Evolutionary conservation across 2,113 vertebrate species (phyloP).

Genomic region (Antennarius striatus): DNA sequence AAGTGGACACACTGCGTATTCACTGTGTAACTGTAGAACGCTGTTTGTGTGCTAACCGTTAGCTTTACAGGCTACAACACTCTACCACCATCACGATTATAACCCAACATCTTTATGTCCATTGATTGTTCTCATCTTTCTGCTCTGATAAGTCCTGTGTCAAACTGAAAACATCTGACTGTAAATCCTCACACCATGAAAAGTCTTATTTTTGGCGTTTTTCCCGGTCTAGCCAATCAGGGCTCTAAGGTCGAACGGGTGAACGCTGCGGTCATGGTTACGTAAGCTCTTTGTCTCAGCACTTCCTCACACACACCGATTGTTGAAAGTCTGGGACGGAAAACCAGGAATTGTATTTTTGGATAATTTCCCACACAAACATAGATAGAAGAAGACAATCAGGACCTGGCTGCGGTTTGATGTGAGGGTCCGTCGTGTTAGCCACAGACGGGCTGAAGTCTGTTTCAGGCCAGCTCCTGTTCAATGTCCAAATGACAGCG

Average conservation of each 20-base stretch:
- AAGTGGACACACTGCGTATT: no score
- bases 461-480: background rate
- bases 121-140: no score
- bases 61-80: no score
- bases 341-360: constrained; percentile 31
- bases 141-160: no score
- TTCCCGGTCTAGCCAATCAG: constrained; percentile 47
- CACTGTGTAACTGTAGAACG: no score
- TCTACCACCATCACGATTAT: no score
- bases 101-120: no score
- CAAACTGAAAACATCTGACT: constrained; percentile 9
- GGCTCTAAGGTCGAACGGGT: constrained; percentile 16
- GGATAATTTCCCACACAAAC: constrained; percentile 47
- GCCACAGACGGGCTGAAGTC: background rate
- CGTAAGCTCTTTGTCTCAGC: constrained; percentile 65
- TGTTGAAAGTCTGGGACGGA: constrained; percentile 48
- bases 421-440: constrained; percentile 36
- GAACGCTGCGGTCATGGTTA: constrained; percentile 43
- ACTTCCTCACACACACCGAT: constrained; percentile 63
- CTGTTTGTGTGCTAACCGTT: no score
- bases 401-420: background rate
- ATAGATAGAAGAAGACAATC: background rate
- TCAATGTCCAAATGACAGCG: no score
- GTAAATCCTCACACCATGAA: constrained; percentile 1
- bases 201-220: constrained; percentile 42